Evolutionary conservation across 2,888 invertebrate species (phyloP), one percentile per base, ranked within the genome.

Genomic region (Gnatocerus cornutus): DNA sequence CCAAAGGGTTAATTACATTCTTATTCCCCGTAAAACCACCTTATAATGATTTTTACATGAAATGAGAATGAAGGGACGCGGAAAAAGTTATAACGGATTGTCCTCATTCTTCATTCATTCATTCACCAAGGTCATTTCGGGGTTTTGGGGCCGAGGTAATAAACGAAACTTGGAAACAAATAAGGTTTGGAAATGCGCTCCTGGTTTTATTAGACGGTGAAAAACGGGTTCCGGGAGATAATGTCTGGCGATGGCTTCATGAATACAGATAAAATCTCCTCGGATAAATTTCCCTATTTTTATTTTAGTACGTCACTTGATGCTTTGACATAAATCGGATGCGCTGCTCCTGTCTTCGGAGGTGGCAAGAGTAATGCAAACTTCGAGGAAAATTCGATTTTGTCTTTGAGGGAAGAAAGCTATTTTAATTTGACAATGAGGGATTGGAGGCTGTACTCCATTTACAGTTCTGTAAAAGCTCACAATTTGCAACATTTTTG

Each of bases 1-100:
- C 13, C 3, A 59, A 56, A 55, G 43, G 56, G 27, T 56, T 56
- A 56, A 56, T 56, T 56, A 59, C 45, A 6, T 55, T 53, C 55
- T 55, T 55, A 14, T 16, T 41, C 14, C 29, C 14, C 12, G 45
- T 30, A 50, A 43, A 55, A 55, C 16, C 29, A 29, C 7, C 45
- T 13, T 13, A 14, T 21, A 46, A 14, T 6, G 59, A 12, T 46
- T 45, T 53, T 53, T 56, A 16, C 8, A 7, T 46, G 14, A 55
- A 39, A 55, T n/a, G 33, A 33, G 33, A 53, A 33, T 33, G 33
- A 27, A 27, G 4, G 33, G 52, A 33, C 14, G 21, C 6, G 6
- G 30, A 16, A 50, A 52, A 52, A 52, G 52, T 52, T 33, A 16
- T 43, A 8, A 43, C 8, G 29, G 29, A 1, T 8, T 21, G 46